phyloP scores from a whole-genome alignment of 2,113 vertebrate species.

The Todiramphus saurophagus region DNA sequence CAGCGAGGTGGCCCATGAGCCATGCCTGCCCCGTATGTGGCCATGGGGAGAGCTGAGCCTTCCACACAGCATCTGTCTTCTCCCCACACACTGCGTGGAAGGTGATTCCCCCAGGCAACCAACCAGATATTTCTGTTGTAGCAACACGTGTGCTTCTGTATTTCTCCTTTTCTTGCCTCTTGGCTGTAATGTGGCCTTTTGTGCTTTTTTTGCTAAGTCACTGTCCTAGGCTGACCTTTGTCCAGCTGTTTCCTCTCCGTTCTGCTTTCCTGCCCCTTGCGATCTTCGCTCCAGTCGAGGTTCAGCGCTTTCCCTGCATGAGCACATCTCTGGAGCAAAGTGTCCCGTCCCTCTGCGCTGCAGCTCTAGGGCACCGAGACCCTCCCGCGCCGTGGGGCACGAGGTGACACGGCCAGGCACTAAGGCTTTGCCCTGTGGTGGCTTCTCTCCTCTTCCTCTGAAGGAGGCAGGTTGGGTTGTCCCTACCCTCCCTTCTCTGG shows the following conservation, averaged over 20 bases:
- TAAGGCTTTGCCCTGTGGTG: rapidly evolving
- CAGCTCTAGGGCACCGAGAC: neutral
- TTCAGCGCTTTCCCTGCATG: neutral
- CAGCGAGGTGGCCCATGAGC: neutral
- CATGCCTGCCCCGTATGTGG: neutral
- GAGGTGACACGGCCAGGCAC: neutral
- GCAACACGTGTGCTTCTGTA: neutral
- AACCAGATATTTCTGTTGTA: neutral
- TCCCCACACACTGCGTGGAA: neutral
- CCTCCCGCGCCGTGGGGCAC: neutral
- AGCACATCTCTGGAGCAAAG: neutral
- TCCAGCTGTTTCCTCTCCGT: neutral
- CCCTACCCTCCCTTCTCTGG: neutral
- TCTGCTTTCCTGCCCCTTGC: neutral
- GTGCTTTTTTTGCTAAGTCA: neutral
- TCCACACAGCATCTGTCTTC: neutral
- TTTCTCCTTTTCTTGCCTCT: neutral
- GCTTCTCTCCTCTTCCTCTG: neutral
- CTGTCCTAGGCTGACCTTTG: conserved; percentile 15
- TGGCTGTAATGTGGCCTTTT: neutral
- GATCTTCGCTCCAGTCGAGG: neutral
- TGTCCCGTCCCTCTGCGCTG: rapidly evolving
- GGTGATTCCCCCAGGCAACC: neutral
- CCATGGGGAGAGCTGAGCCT: neutral
- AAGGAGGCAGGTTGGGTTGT: neutral